A percentile compares a stretch with the other conserved stretches of the same genome.
Conservation (phyloP, 2,797 vertebrate species). For the Falco biarmicus region DNA sequence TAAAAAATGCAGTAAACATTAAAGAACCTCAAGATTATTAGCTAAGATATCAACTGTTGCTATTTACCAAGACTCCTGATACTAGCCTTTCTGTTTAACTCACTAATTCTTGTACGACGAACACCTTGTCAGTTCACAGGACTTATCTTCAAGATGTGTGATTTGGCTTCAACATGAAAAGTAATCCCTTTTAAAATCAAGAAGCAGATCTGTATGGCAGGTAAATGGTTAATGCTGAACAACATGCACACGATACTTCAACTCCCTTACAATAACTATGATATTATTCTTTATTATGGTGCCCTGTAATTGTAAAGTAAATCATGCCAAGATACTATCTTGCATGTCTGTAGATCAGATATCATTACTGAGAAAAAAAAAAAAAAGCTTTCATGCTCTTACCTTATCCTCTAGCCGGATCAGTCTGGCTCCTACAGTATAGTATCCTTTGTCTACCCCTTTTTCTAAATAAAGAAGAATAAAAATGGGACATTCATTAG, state of each 20-base stretch:
- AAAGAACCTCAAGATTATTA: neutral
- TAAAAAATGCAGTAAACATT: neutral
- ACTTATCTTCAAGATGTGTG: neutral
- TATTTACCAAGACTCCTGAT: neutral
- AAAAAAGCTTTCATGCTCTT: slow-evolving; percentile 59
- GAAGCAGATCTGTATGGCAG: neutral
- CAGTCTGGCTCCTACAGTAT: slow-evolving; percentile 87
- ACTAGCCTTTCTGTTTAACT: neutral
- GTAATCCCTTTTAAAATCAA: neutral
- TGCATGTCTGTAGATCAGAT: slow-evolving; percentile 29
- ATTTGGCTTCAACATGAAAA: neutral
- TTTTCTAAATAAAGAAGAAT: slow-evolving; percentile 80
- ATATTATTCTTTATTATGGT: slow-evolving; percentile 51
- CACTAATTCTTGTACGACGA: neutral
- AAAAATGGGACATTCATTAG: slow-evolving; percentile 28
- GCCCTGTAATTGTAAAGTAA: slow-evolving; percentile 50
- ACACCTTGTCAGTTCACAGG: neutral
- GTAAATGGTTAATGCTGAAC: slow-evolving; percentile 26
- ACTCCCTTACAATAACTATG: slow-evolving; percentile 10
- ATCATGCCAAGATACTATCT: slow-evolving; percentile 51
- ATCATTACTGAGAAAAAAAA: neutral
- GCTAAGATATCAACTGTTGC: neutral
- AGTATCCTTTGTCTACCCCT: slow-evolving; percentile 88
- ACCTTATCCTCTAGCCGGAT: slow-evolving; percentile 92
- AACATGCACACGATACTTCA: neutral